Evolutionary conservation across 2,888 invertebrate genomes (phyloP), one percentile per base, ranked within the genome.

Genomic region (Epinotia ramella): DNA sequence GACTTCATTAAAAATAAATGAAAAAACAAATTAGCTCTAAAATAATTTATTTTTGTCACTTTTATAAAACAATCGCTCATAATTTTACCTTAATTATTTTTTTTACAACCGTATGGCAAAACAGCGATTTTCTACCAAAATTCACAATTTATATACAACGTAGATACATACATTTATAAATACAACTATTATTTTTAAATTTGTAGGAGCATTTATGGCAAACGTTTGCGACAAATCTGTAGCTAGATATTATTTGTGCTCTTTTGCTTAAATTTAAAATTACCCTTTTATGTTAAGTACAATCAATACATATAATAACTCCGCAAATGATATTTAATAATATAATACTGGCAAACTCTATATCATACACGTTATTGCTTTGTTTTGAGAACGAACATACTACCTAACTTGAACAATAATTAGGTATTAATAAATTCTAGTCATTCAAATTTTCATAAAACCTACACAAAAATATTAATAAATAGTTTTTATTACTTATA

Each of bases 1-100:
- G 57, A 18, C 20, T 6, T 57, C n/a, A 2, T 20, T 53, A n/a
- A 16, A 13, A 16, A 4, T 20, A 16, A 80, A 78, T 78, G 78
- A 81, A 79, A 80, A 78, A 70, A 56, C 57, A 28, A 40, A 28
- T 62, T 91, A 89, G 88, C 89, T 92, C 93, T 94, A 94, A 94
- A 94, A 94, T 94, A 94, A 91, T 94, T 93, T 94, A 93, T 92
- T 93, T 86, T 85, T 88, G 87, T 89, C 89, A 87, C 87, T 89
- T 91, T 94, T 93, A 92, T 91, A 94, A 94, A 93, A 93, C 92
- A 94, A 93, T 92, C 81, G 85, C 90, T 93, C 92, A 91, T 70
- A 81, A 81, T 77, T 79, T 84, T 90, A 88, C 78, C 84, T 90
- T 88, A 90, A 77, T 40, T 73, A n/a, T 83, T 81, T 85, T 86